Conservation (phyloP, 2,888 invertebrate genomes). For the Cantharis lateralis region DNA sequence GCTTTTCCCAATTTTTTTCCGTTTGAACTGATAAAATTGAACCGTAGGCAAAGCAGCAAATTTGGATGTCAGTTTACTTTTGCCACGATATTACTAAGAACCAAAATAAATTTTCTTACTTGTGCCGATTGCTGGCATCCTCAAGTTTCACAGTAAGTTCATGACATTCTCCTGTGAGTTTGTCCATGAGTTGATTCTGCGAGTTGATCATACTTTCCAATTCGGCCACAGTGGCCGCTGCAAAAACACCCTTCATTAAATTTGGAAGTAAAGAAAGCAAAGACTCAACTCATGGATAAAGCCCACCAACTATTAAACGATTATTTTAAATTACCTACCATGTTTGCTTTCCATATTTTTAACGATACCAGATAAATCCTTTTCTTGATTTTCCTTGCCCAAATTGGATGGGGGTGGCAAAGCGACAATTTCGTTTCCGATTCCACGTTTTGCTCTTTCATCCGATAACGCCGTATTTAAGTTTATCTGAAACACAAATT, state of each 20-base stretch:
- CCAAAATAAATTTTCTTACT: constrained; percentile 64
- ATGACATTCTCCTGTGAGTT: constrained; percentile 88
- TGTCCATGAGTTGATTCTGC: constrained; percentile 92
- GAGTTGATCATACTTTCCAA: constrained; percentile 88
- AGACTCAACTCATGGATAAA: constrained; percentile 54
- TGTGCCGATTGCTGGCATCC: constrained; percentile 85
- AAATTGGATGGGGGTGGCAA: constrained; percentile 44
- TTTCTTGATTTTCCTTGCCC: constrained; percentile 56
- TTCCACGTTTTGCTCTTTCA: constrained; percentile 45
- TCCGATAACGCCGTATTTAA: constrained; percentile 50
- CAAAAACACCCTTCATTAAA: constrained; percentile 52
- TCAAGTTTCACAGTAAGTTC: constrained; percentile 87
- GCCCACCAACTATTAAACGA: neutral
- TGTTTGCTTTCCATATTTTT: constrained; percentile 83
- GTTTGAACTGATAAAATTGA: neutral
- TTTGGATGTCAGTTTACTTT: neutral
- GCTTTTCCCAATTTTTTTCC: neutral
- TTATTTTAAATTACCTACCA: constrained; percentile 62
- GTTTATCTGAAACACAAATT: constrained; percentile 42
- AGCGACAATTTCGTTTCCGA: constrained; percentile 43
- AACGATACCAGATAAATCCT: constrained; percentile 74
- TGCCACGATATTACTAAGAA: constrained; percentile 1
- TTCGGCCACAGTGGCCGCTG: constrained; percentile 88
- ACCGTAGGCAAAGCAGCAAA: neutral
- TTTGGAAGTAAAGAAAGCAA: constrained; percentile 10